Percentiles rank a stretch among this genome's conserved stretches.
phyloP scores from a whole-genome alignment of 2,113 vertebrate species.

The Caretta caretta region DNA sequence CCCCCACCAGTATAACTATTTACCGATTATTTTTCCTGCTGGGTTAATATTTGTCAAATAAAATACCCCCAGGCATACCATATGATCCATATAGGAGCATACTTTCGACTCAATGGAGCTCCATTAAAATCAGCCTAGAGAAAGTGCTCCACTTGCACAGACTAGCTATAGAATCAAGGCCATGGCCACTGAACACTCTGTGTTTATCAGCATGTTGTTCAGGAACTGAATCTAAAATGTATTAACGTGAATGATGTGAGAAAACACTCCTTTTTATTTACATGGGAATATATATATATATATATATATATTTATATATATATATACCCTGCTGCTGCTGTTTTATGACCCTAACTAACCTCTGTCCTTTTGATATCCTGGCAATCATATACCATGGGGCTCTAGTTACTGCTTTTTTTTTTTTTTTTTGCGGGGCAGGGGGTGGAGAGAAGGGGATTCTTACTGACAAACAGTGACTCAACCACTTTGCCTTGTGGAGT shows the following conservation, averaged over 20 bases:
- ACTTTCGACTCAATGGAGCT: not conserved
- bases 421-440: too few species aligned
- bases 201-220: not conserved
- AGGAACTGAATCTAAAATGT: constrained; percentile 11
- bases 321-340: not conserved
- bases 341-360: constrained; percentile 50
- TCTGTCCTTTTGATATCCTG: constrained; percentile 11
- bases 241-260: not conserved
- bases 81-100: not conserved
- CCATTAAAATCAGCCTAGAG: not conserved
- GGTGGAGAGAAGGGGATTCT: not conserved
- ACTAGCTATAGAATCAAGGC: not conserved
- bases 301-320: not conserved
- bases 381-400: not conserved
- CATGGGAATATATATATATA: not conserved
- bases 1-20: not conserved
- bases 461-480: constrained; percentile 13
- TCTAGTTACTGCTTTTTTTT: not conserved
- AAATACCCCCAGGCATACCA: not conserved
- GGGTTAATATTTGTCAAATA: not conserved
- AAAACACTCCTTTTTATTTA: not conserved
- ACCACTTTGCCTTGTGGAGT: constrained; percentile 13
- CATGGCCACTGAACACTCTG: not conserved
- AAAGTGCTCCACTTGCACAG: not conserved
- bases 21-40: not conserved